These are phyloP conservation scores for Lottia gigantea DNA, from an alignment of 2,888 invertebrate genomes.

Conservation along the genomic window DNA sequence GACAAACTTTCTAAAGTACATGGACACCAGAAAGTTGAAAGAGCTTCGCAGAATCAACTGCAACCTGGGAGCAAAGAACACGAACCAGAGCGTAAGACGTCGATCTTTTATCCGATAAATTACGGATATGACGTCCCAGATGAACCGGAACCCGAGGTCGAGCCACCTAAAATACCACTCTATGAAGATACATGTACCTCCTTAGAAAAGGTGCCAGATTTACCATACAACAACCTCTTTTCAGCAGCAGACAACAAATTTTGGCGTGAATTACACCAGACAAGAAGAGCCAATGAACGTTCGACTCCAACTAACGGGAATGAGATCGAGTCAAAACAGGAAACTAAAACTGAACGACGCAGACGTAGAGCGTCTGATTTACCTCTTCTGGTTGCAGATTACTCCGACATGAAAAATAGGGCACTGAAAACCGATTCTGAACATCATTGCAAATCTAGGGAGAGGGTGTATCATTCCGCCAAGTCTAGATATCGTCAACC, in stretches of 20 bases:
- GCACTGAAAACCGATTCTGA: background rate
- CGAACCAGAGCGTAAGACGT: background rate
- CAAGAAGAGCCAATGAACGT: background rate
- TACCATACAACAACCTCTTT: background rate
- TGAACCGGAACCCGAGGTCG: background rate
- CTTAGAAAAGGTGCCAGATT: background rate
- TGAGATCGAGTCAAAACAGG: background rate
- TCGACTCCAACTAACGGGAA: background rate
- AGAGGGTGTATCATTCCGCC: too few relatives aligned
- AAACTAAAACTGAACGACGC: background rate
- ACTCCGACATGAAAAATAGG: background rate
- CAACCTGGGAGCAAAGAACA: background rate
- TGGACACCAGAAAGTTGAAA: background rate
- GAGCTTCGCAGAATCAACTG: background rate
- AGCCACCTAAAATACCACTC: background rate
- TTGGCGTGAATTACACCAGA: background rate
- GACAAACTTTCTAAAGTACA: background rate
- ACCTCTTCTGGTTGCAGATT: background rate
- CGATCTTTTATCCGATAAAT: background rate
- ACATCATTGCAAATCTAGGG: too few relatives aligned
- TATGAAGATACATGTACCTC: too few relatives aligned
- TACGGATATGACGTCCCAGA: background rate
- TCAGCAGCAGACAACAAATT: background rate
- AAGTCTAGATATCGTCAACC: too few relatives aligned
- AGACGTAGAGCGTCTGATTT: background rate